These are phyloP conservation scores for Stenotaenia linearis DNA, from an alignment of 2,888 invertebrate species.

Conservation along the genomic window DNA sequence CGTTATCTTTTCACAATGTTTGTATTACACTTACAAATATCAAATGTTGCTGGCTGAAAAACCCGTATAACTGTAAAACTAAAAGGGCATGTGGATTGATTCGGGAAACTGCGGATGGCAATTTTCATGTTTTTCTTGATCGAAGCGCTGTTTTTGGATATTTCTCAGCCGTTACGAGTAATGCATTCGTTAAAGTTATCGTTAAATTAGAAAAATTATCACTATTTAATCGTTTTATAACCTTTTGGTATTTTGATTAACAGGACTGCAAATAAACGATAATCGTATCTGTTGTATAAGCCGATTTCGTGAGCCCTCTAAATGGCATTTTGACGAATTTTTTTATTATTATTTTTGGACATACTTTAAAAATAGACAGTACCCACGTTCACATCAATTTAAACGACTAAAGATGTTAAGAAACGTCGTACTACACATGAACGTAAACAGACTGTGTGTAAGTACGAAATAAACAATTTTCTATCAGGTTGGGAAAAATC, in stretches of 20 bases:
- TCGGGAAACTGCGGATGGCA: no score
- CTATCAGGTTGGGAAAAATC: background rate
- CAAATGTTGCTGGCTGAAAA: no score
- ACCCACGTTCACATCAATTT: background rate
- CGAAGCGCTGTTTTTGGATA: no score
- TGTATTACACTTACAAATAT: no score
- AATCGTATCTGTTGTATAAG: background rate
- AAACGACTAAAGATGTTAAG: background rate
- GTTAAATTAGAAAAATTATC: no score
- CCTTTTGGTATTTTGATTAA: background rate
- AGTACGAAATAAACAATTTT: background rate
- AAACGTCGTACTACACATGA: background rate
- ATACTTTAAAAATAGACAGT: background rate
- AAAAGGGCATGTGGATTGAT: no score
- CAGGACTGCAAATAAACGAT: background rate
- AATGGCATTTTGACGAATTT: background rate
- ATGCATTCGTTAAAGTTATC: background rate
- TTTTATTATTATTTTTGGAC: conserved; percentile 1
- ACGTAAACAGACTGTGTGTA: background rate
- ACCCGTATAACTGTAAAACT: no score
- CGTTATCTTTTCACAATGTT: no score
- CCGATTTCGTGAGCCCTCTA: background rate
- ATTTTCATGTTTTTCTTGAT: no score
- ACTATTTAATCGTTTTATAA: background rate
- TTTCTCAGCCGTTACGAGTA: no score